phyloP scores from a whole-genome alignment of 2,888 invertebrate species.

The Rhodophaea formosa region DNA sequence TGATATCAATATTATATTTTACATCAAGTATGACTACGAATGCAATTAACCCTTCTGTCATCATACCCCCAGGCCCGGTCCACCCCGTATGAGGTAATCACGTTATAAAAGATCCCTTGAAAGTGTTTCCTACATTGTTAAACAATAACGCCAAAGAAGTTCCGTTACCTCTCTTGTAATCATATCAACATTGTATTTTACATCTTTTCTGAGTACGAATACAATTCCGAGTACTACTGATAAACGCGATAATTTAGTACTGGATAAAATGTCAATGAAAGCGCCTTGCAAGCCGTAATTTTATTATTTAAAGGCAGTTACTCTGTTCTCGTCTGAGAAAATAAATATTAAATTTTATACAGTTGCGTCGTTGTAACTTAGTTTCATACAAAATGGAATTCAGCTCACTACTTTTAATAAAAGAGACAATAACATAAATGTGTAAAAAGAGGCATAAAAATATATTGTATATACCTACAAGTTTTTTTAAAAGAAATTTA shows the following conservation, averaged over 20 bases:
- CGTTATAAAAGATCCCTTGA: no score
- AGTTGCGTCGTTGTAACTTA: slow-evolving; percentile 1
- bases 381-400: background rate
- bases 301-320: slow-evolving; percentile 11
- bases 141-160: slow-evolving; percentile 1
- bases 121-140: background rate
- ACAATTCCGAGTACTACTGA: slow-evolving; percentile 8
- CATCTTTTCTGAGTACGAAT: slow-evolving; percentile 8
- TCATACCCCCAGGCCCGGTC: no score
- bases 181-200: slow-evolving; percentile 3
- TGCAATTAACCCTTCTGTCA: no score
- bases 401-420: no score
- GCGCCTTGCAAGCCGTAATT: slow-evolving; percentile 3
- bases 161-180: slow-evolving; percentile 31
- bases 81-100: no score
- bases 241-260: slow-evolving; percentile 11
- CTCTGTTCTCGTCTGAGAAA: slow-evolving; percentile 2
- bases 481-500: no score
- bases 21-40: no score
- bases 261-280: slow-evolving; percentile 13
- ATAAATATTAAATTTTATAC: slow-evolving; percentile 13
- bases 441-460: no score
- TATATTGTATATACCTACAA: no score
- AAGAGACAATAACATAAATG: no score
- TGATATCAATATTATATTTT: no score